A percentile compares a stretch with the other conserved stretches of the same genome.
phyloP scores from a whole-genome alignment of 1,140 invertebrate species.

The Danaus plexippus region DNA sequence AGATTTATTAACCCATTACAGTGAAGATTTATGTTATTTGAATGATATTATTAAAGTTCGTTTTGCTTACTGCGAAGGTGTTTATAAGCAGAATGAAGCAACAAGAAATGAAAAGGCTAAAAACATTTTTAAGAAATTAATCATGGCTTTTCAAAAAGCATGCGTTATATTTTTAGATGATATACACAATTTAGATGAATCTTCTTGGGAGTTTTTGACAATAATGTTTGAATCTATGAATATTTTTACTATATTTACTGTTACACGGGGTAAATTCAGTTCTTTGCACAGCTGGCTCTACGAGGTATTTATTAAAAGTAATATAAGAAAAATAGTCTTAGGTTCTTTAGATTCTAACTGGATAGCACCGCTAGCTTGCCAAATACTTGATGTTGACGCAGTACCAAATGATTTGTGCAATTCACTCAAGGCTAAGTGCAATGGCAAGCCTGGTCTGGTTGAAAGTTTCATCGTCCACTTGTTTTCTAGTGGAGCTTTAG shows the following conservation, averaged over 20 bases:
- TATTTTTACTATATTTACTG: slow-evolving; percentile 45
- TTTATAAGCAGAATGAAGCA: slow-evolving; percentile 37
- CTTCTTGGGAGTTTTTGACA: slow-evolving; percentile 55
- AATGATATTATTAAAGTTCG: slow-evolving; percentile 60
- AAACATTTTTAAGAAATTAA: slow-evolving; percentile 44
- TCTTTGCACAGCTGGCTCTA: slow-evolving; percentile 49
- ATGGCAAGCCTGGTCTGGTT: slow-evolving; percentile 58
- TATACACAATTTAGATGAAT: slow-evolving; percentile 54
- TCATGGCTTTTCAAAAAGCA: slow-evolving; percentile 32
- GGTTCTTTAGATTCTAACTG: slow-evolving; percentile 39
- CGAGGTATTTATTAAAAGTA: slow-evolving; percentile 43
- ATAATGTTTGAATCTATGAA: slow-evolving; percentile 42
- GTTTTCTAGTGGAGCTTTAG: slow-evolving; percentile 62
- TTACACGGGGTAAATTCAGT: slow-evolving; percentile 51
- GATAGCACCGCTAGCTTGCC: slow-evolving; percentile 58
- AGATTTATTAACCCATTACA: slow-evolving; percentile 44
- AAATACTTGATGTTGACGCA: slow-evolving; percentile 63
- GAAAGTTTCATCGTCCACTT: slow-evolving; percentile 64
- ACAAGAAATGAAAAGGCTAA: slow-evolving; percentile 48
- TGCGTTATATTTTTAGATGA: slow-evolving; percentile 57
- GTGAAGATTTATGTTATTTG: slow-evolving; percentile 56
- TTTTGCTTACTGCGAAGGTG: slow-evolving; percentile 55
- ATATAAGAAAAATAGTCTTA: slow-evolving; percentile 51
- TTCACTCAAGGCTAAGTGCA: slow-evolving; percentile 54
- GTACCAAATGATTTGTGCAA: slow-evolving; percentile 58